phyloP scores from a whole-genome alignment of 1,140 invertebrate species.

The Drosophila athabasca region DNA sequence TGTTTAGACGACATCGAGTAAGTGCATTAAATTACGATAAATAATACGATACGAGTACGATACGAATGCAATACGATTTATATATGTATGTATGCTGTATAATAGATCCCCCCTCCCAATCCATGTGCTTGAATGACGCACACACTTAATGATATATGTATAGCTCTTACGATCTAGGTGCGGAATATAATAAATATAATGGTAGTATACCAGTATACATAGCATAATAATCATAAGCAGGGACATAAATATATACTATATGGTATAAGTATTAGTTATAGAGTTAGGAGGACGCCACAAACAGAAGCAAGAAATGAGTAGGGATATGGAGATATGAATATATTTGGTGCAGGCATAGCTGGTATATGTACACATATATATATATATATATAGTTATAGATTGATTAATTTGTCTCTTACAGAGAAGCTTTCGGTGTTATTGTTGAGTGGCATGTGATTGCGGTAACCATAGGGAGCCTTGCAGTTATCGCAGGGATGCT shows the following conservation, averaged over 20 bases:
- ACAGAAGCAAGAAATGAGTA: slow-evolving; percentile 12
- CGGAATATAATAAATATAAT: slow-evolving; percentile 7
- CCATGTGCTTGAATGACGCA: slow-evolving; percentile 6
- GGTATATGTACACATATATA: background rate
- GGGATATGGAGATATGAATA: background rate
- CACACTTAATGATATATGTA: slow-evolving; percentile 15
- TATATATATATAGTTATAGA: slow-evolving; percentile 9
- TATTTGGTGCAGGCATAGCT: slow-evolving; percentile 6
- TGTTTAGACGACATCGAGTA: slow-evolving; percentile 31
- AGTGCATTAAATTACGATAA: slow-evolving; percentile 39
- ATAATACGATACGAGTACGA: slow-evolving; percentile 40
- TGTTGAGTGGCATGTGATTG: slow-evolving; percentile 87
- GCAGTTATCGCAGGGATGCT: slow-evolving; percentile 84
- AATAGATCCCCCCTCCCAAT: slow-evolving; percentile 3
- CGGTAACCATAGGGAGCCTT: slow-evolving; percentile 87
- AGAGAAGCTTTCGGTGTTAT: slow-evolving; percentile 85
- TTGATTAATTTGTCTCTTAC: slow-evolving; percentile 80
- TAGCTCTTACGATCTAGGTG: background rate
- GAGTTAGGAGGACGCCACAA: background rate
- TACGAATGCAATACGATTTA: slow-evolving; percentile 30
- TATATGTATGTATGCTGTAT: slow-evolving; percentile 28
- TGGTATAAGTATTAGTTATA: too few relatives aligned
- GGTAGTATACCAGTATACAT: background rate
- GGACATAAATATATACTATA: too few relatives aligned
- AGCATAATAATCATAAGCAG: background rate